Base-by-base conservation (phyloP, 2,888 invertebrate species). In the Lutraria lutraria region DNA sequence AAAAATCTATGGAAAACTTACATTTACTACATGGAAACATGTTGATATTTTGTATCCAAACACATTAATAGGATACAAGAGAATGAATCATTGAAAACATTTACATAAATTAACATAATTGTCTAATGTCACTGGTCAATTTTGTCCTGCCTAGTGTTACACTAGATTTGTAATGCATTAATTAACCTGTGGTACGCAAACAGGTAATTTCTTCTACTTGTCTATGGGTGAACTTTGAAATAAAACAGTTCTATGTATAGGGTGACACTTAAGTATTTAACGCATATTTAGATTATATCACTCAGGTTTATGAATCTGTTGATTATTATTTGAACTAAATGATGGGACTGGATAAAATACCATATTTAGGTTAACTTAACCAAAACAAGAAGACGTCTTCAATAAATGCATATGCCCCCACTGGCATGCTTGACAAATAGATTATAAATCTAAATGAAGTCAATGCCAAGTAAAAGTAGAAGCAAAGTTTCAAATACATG, bases 91-190 rank as follows among this genome's bases (percentile, higher is more conserved):
- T 76, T 76, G 76, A 68, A 68, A 68, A 68, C 25, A 68, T 76
- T 76, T 76, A 31, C 16, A 76, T 76, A 34, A 76, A 76, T 76
- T 76, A 76, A 76, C 76, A 76, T 76, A 76, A 76, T 76, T 34
- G 34, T 76, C 34, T 76, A 76, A 76, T 76, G 76, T 76, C 76
- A 76, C 15, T 76, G 76, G 76, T 76, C 76, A 76, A 34, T 19
- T 19, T 19, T 76, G 3, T 76, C 12, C 8, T 76, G 76, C 31
- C 13, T 31, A 16, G 2, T 76, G 76, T 76, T 31, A 76, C 76
- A 76, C 31, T 34, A 31, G 76, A 34, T 76, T 19, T 16, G 76
- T 15, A 15, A 29, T 19, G 76, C 29, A 76, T 76, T 76, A 76
- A 76, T 76, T 76, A 76, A 76, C 76, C 76, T 76, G 76, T 76